Evolutionary conservation across 1,140 invertebrate species (phyloP), one percentile per base, ranked within the genome.

Genomic region (Antheraea pernyi): DNA sequence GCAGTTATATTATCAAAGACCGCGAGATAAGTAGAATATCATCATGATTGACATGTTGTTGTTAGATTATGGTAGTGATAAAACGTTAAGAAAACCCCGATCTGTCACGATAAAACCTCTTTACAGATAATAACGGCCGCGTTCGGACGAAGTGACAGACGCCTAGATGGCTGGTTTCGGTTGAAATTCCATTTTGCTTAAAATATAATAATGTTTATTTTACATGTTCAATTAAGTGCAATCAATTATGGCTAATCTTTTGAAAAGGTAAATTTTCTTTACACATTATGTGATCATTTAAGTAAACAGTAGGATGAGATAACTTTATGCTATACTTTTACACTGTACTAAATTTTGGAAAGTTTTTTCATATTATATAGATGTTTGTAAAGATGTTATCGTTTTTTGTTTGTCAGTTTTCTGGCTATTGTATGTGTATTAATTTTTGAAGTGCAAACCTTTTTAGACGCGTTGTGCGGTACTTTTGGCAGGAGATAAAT

Each of bases 41-140:
- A 64, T 65, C 64, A 77, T 86, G 87, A 88, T 86, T 88, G 87
- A 89, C 85, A 78, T 85, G 84, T 83, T 85, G 81, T 88, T 84
- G 74, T 70, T 74, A 85, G 80, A 84, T 85, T 76, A 83, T 59
- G 61, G 71, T 67, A 59, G 62, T 71, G 83, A 88, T 83, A 87
- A 80, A 68, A 60, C 22, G 72, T 67, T 77, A 72, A 81, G 78
- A 82, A 73, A 73, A 77, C 74, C 73, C 72, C 83, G 80, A 88
- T 84, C 82, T 88, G 81, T 88, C 84, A 85, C 79, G 87, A 89
- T 89, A 89, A 81, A 73, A 68, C 69, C 59, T 73, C 68, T 76
- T 66, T 73, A 19, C 46, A 77, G 77, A 85, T 77, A 79, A 74
- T 73, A 62, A 36, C 19, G 19, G 4, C n/a, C 30, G 19, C 11